Evolutionary conservation across 2,113 vertebrate genomes (phyloP), one percentile per base, ranked within the genome.

Genomic region (Rhinogobius similis): DNA sequence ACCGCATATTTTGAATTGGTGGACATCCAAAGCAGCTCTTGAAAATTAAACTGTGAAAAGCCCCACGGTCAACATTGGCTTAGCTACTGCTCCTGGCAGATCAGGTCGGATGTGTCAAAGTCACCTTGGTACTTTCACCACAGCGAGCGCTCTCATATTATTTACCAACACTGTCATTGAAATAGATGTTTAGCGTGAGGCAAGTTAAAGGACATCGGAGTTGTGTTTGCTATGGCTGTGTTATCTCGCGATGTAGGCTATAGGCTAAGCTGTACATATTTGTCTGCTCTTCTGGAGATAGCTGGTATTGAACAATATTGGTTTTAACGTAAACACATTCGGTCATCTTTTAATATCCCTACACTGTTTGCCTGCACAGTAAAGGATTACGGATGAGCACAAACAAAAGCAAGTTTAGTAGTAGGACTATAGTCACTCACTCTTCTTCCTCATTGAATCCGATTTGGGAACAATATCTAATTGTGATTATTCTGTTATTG

Each of bases 21-120:
- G 68, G 32, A 67, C 27, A 68, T 83, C 87, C 89, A 89, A 76
- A 76, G 70, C 75, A n/a, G 70, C 76, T 84, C 81, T 88, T 86
- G 66, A 81, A 79, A 87, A 87, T 84, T 81, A 82, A 85, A 86
- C 84, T 82, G 82, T 83, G 68, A 86, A 89, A 91, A 92, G 86
- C 88, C 82, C 62, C 67, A 91, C 82, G 83, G 90, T 92, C 86
- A 92, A 93, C 87, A 92, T 87, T 87, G 83, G 86, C 88, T 91
- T 82, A 82, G 77, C 81, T 44, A 76, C 77, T 78, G 76, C 85
- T 65, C 75, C 79, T 82, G 79, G 77, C 76, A 78, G 81, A 85
- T 86, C 46, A 38, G 66, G 77, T 78, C 65, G 73, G 81, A 83
- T 82, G 77, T 81, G 75, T 78, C 66, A 85, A 90, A 91, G 91